Base-by-base conservation (phyloP, 2,888 invertebrate genomes). In the Antheraea assamensis region DNA sequence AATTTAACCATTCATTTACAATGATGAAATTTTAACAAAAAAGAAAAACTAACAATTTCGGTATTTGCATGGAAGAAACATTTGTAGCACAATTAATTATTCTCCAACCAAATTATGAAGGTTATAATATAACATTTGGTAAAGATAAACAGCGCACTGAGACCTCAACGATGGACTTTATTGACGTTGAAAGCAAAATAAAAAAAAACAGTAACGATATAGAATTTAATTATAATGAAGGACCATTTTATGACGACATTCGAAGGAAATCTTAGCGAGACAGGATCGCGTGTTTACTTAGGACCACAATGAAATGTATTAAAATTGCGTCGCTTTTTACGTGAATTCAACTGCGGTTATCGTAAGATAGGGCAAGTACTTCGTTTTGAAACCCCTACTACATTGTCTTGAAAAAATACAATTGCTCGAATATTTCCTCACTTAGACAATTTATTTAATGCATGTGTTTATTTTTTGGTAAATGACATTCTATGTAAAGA, bases 201-300 rank as follows among this genome's bases (percentile, higher is more conserved):
- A n/a, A 42, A 73, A 81, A 80, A 80, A 79, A 77, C 73, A 75
- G 77, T 76, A 80, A 80, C 78, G 75, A 81, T 82, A 76, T 76
- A 73, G 76, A 82, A 82, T 83, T 82, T 82, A 84, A 85, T 85
- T 85, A 83, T 77, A 71, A 74, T 72, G 73, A 79, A 80, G 75
- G 75, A 76, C 79, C 82, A 79, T 80, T 72, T 74, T 78, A 74
- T 73, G 78, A 74, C 74, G 75, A 74, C 74, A 79, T 74, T 75
- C 66, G 77, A 75, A 71, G 73, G 71, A 78, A 82, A 83, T 81
- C 81, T 80, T 78, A 66, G 74, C 74, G 72, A 74, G 72, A 58
- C 49, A 76, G 42, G 55, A 73, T 74, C 75, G 76, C 76, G 72
- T 79, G 76, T 84, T 84, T 83, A 80, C 74, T 83, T 82, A 85